Base-by-base conservation (phyloP, 2,113 vertebrate genomes). In the Aphyosemion australe region DNA sequence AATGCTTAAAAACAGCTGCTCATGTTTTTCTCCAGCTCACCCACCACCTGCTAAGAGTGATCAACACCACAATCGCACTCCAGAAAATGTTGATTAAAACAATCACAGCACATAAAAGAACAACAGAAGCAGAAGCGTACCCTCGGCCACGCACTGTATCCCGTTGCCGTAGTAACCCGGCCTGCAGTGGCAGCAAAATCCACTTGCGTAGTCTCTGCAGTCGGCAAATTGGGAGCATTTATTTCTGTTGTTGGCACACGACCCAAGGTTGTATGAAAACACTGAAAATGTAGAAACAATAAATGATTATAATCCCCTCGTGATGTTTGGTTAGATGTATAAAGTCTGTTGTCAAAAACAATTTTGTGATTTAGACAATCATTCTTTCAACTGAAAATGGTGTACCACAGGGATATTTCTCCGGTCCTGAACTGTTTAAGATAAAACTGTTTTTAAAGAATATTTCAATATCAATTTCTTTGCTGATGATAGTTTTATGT, bases 121-220 rank as follows among this genome's bases (percentile, higher is more conserved):
- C 16, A 46, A 11, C 6, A 45, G 26, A 18, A 45, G 21, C 13
- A 58, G 15, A 16, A 13, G 16, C 21, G 2, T 89, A 99, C 97
- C 97, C 88, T 97, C 96, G 13, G 97, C 93, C 7, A 98, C 91
- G 58, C 97, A 98, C 10, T 98, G 94, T 46, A 93, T 93, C 70
- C 97, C 97, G 4, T 95, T 96, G 60, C 97, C 97, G 8, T 95
- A 98, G 85, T 94, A 99, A 9, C 96, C 96, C 6, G 94, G 90
- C 54, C 90, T 92, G 41, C 97, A 99, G 58, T 89, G 89, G 84
- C 97, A 99, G 78, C 97, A 99, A 89, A 94, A 98, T 43, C 97
- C 97, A 0, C 83, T 91, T 20, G 91, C 34, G 60, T 95, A 94
- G 83, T 99, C 96, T 50, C 26, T 90, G 91, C 97, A 99, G 60